phyloP scores from a whole-genome alignment of 2,797 vertebrate species.

The Thripadectes ignobilis region DNA sequence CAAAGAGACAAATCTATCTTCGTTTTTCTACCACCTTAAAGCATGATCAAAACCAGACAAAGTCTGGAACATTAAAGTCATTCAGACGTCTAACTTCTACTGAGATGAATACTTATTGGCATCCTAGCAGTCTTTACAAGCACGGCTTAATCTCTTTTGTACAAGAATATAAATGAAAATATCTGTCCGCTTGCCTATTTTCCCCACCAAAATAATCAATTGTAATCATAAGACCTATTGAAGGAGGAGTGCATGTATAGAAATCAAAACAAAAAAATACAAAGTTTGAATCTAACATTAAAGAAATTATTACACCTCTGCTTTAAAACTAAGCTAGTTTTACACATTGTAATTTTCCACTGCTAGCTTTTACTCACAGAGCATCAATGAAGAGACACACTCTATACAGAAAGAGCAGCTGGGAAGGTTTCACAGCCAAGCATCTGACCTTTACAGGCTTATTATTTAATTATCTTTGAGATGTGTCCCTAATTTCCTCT shows the following conservation, averaged over 20 bases:
- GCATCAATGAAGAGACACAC: background rate
- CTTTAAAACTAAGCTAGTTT: background rate
- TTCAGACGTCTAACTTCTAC: background rate
- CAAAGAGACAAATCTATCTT: background rate
- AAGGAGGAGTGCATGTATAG: background rate
- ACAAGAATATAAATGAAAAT: background rate
- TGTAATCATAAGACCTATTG: background rate
- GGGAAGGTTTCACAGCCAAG: background rate
- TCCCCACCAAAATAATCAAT: background rate
- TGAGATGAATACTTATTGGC: background rate
- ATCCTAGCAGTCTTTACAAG: background rate
- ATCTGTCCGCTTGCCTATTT: background rate
- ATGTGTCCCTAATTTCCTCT: conserved; percentile 16
- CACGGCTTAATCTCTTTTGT: background rate
- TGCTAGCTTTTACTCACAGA: background rate
- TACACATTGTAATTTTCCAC: background rate
- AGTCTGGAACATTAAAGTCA: background rate
- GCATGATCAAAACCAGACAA: background rate
- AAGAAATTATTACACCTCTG: background rate
- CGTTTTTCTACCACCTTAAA: background rate
- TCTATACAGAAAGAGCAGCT: background rate
- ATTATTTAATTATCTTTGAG: conserved; percentile 51
- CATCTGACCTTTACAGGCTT: conserved; percentile 48
- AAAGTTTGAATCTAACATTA: background rate
- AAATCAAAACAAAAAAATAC: background rate